These are phyloP conservation scores for Xiphophorus hellerii DNA, from an alignment of 2,113 vertebrate genomes.

Conservation along the genomic window DNA sequence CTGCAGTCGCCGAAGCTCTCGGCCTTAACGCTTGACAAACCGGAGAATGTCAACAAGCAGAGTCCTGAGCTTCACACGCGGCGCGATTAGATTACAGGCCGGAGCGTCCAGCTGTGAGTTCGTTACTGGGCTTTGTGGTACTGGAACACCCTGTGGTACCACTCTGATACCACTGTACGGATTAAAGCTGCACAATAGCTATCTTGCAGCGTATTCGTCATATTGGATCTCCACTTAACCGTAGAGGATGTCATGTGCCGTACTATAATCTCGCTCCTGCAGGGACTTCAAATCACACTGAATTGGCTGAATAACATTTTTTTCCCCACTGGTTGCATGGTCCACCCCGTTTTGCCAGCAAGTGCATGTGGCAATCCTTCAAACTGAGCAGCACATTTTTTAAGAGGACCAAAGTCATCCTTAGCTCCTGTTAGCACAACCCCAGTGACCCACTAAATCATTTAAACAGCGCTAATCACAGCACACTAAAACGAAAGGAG, in stretches of 20 bases:
- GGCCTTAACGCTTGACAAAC: neutral
- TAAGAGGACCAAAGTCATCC: constrained; percentile 10
- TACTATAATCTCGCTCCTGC: neutral
- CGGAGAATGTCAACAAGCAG: neutral
- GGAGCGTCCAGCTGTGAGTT: constrained; percentile 25
- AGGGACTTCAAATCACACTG: neutral
- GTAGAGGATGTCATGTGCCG: constrained; percentile 11
- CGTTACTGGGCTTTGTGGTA: constrained; percentile 21
- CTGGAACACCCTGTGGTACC: constrained; percentile 19
- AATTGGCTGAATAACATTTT: neutral
- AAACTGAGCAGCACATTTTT: constrained; percentile 15
- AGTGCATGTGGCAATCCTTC: rapidly evolving
- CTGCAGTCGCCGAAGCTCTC: neutral
- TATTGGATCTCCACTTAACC: neutral
- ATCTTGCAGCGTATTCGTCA: constrained; percentile 26
- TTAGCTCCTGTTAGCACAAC: constrained; percentile 11
- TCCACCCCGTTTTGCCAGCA: neutral
- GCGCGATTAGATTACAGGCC: neutral
- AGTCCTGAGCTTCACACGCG: too few species aligned
- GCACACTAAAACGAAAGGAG: constrained; percentile 6
- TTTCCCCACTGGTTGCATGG: neutral
- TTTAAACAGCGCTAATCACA: constrained; percentile 36
- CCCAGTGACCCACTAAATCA: constrained; percentile 35
- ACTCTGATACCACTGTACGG: constrained; percentile 4
- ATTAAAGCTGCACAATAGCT: constrained; percentile 17